These are phyloP conservation scores for Gymnothorax javanicus DNA, from an alignment of 2,797 vertebrate genomes.

Conservation along the genomic window DNA sequence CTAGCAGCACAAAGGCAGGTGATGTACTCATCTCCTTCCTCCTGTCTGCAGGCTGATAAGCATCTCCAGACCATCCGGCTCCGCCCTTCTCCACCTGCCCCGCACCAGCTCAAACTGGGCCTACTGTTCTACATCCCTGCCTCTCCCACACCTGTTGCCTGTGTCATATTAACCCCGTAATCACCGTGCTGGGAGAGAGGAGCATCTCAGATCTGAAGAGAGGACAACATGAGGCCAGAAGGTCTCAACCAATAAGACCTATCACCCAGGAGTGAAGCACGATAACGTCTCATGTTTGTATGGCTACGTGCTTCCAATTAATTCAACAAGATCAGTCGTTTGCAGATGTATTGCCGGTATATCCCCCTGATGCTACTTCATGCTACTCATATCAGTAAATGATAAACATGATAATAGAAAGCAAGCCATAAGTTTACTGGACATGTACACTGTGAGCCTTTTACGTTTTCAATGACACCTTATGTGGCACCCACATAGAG, in stretches of 20 bases:
- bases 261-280: background rate
- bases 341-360: too few species aligned
- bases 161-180: background rate
- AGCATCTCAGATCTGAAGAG: background rate
- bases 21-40: slow-evolving; percentile 23
- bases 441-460: too few species aligned
- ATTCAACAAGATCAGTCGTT: background rate
- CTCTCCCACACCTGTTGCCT: slow-evolving; percentile 13
- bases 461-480: too few species aligned
- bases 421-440: too few species aligned
- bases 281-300: background rate
- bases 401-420: too few species aligned
- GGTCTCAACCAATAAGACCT: background rate
- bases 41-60: background rate
- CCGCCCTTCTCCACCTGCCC: background rate
- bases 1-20: slow-evolving; percentile 14
- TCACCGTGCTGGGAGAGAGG: background rate
- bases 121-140: background rate
- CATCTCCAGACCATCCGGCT: background rate
- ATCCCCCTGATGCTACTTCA: too few species aligned
- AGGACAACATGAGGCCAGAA: background rate
- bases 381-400: too few species aligned
- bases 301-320: background rate
- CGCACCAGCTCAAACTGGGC: background rate
- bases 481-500: too few species aligned